Evolutionary conservation across 1,140 invertebrate species (phyloP).

Genomic region (Pseudomyrmex concolor): DNA sequence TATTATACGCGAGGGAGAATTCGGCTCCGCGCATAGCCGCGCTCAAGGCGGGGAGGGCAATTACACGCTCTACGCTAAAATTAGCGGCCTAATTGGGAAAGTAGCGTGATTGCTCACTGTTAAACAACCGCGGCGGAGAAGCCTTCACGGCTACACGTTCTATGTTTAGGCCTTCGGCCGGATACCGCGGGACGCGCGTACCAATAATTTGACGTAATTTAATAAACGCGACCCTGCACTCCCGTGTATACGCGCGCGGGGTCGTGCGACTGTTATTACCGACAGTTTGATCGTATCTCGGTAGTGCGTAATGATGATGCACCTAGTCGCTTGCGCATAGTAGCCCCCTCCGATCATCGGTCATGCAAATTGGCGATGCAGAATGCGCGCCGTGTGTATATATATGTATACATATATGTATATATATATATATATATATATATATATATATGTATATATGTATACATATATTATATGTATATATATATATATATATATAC

Average conservation of each 20-base stretch:
- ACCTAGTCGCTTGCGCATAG: constrained; percentile 66
- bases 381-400: constrained; percentile 7
- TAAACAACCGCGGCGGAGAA: constrained; percentile 16
- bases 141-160: constrained; percentile 35
- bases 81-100: constrained; percentile 66
- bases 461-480: no score
- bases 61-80: constrained; percentile 55
- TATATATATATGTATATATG: constrained; percentile 1
- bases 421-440: constrained; percentile 16
- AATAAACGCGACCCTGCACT: constrained; percentile 78
- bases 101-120: constrained; percentile 60
- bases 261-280: constrained; percentile 78
- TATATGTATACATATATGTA: background rate
- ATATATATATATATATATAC: no score
- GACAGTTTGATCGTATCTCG: constrained; percentile 80
- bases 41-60: background rate
- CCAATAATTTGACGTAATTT: constrained; percentile 82
- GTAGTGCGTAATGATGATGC: constrained; percentile 77
- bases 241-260: constrained; percentile 70
- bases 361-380: constrained; percentile 71
- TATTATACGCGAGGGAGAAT: constrained; percentile 20
- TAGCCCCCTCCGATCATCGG: constrained; percentile 68
- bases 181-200: constrained; percentile 65
- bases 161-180: constrained; percentile 47
- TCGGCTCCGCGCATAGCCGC: background rate